Conservation (phyloP, 1,140 invertebrate species). For the Drosophila simulans region DNA sequence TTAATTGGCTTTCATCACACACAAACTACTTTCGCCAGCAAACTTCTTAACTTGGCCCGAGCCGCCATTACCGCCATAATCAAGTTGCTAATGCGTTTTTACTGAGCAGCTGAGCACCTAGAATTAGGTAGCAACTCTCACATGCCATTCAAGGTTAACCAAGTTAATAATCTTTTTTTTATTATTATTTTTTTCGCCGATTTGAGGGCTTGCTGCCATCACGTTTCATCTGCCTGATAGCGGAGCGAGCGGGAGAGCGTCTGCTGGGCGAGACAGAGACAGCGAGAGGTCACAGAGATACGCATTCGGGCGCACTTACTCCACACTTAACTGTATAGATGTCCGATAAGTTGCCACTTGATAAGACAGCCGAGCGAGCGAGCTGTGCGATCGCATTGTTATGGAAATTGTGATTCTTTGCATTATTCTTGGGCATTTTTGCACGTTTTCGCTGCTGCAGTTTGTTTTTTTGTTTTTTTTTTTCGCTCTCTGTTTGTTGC, state of each 20-base stretch:
- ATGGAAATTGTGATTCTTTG: conserved; percentile 7
- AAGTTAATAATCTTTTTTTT: conserved; percentile 49
- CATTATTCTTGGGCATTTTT: conserved; percentile 37
- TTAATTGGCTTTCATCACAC: conserved; percentile 7
- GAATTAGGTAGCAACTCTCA: conserved; percentile 23
- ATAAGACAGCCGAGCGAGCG: conserved; percentile 37
- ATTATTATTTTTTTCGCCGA: conserved; percentile 5
- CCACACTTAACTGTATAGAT: neutral
- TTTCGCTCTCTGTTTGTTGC: conserved; percentile 11
- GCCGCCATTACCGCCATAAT: conserved; percentile 22
- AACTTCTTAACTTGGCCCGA: conserved; percentile 13
- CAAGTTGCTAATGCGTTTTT: conserved; percentile 20
- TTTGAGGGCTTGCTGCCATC: conserved; percentile 47
- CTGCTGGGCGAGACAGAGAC: neutral
- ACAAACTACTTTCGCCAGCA: conserved; percentile 4
- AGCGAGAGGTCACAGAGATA: conserved; percentile 20
- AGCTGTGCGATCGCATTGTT: conserved; percentile 3
- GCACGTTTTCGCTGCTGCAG: conserved; percentile 36
- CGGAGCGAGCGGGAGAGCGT: conserved; percentile 7
- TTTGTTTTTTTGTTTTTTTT: conserved; percentile 26
- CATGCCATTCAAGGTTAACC: conserved; percentile 38
- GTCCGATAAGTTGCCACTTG: conserved; percentile 39
- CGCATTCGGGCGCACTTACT: conserved; percentile 1
- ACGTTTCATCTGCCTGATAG: conserved; percentile 50
- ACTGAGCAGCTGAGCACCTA: conserved; percentile 15